Evolutionary conservation across 2,888 invertebrate genomes (phyloP).

Genomic region (Euphydryas editha): DNA sequence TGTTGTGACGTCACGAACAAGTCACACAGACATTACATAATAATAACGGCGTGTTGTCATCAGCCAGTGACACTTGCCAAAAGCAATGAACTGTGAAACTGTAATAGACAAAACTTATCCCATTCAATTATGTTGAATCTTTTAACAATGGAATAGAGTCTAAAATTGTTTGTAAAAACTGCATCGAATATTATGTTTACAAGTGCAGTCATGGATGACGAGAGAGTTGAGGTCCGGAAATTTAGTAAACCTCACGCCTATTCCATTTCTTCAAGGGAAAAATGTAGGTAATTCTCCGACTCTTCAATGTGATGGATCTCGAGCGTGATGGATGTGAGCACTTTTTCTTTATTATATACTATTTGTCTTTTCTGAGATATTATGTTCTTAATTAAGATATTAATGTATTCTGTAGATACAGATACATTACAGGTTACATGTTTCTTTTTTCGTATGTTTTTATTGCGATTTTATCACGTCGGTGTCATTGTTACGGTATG

Average conservation of each 20-base stretch:
- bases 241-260: constrained; percentile 23
- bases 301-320: constrained; percentile 6
- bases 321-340: neutral
- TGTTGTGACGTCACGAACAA: constrained; percentile 7
- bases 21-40: constrained; percentile 9
- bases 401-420: too few relatives aligned
- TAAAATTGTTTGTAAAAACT: neutral
- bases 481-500: too few relatives aligned
- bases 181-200: constrained; percentile 10
- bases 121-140: neutral
- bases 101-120: constrained; percentile 28
- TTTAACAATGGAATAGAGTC: neutral
- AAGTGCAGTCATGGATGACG: constrained; percentile 26
- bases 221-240: constrained; percentile 20
- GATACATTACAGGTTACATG: too few relatives aligned
- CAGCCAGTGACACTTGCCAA: constrained; percentile 33
- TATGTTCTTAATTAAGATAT: too few relatives aligned
- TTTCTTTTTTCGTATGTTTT: too few relatives aligned
- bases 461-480: too few relatives aligned
- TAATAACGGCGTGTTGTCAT: constrained; percentile 33
- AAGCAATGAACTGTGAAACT: constrained; percentile 37
- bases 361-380: neutral
- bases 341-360: neutral
- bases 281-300: constrained; percentile 14
- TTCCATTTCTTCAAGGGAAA: constrained; percentile 20